Conservation (phyloP, 2,888 invertebrate species). For the Anaspis maculata region DNA sequence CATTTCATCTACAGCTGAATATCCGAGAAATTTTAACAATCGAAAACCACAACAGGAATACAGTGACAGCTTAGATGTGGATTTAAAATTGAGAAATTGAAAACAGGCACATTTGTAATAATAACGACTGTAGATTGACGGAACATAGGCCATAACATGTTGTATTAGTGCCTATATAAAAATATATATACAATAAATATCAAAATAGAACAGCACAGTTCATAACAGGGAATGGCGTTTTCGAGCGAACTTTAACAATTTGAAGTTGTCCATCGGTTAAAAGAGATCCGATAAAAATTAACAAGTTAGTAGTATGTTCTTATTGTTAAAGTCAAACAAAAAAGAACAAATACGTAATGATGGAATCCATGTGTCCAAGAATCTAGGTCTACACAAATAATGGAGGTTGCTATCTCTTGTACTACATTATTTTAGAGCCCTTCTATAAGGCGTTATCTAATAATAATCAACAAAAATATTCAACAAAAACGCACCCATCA, state of each 20-base stretch:
- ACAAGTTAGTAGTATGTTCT: neutral
- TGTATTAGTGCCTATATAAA: slow-evolving; percentile 15
- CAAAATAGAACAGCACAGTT: slow-evolving; percentile 10
- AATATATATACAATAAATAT: slow-evolving; percentile 8
- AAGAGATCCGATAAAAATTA: neutral
- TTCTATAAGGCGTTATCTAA: no score
- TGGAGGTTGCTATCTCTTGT: neutral
- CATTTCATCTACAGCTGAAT: slow-evolving; percentile 12
- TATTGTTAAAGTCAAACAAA: neutral
- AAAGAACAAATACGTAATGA: neutral
- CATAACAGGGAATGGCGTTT: slow-evolving; percentile 9
- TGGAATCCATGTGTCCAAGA: neutral
- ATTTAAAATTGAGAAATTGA: slow-evolving; percentile 9
- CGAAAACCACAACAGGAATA: slow-evolving; percentile 15
- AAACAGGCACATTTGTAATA: slow-evolving; percentile 16
- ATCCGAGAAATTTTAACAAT: slow-evolving; percentile 16
- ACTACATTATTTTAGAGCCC: neutral
- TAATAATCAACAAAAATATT: no score
- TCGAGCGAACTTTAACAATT: slow-evolving; percentile 2
- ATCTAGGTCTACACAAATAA: neutral
- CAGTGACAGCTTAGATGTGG: slow-evolving; percentile 11
- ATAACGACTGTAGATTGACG: slow-evolving; percentile 8
- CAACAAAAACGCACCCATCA: no score
- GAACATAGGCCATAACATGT: slow-evolving; percentile 8
- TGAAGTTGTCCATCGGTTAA: neutral